Base-by-base conservation (phyloP, 2,113 vertebrate genomes). In the Trichomycterus rosablanca region DNA sequence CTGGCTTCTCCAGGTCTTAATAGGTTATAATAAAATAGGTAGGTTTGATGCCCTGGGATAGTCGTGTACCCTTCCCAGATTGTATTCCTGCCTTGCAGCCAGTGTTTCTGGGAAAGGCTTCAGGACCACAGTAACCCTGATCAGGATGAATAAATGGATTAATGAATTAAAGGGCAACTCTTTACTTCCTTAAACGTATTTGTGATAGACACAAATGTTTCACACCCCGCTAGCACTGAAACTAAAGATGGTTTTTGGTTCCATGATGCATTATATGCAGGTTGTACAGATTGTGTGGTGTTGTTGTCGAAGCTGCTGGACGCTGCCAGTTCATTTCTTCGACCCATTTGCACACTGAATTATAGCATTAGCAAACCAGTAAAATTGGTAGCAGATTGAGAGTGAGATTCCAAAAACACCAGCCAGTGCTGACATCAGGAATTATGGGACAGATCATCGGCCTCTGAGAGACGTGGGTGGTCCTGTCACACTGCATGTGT, bases 331-430 rank as follows among this genome's bases (percentile, higher is more conserved):
- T 52, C 40, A 22, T 32, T 24, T 55, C 62, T 30, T 49, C 51
- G 68, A 53, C 45, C 57, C 62, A 55, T 52, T 66, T 63, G 55
- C 37, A 37, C 42, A 20, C 16, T 45, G 28, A 69, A 63, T 69
- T 59, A 65, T 54, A 59, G 42, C 61, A 65, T 52, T 44, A 59
- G 56, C 34, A 49, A 53, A 60, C 22, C 44, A 68, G 57, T 51
- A 53, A 59, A 68, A 68, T 61, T 61, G 57, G 57, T 68, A 68
- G 57, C 66, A 61, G 66, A 44, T 61, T 68, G 43, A 14, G 53
- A 52, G 40, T 53, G 60, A 24, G 5, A 22, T 42, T 68, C 42
- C 40, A 24, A 49, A 67, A 53, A 40, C 39, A 35, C 48, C 39
- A 44, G 40, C 49, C 20, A 39, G 35, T 19, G 46, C 16, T 37